Base-by-base conservation (phyloP, 37 sponge, comb jelly and placozoan species). In the Geodia barretti region DNA sequence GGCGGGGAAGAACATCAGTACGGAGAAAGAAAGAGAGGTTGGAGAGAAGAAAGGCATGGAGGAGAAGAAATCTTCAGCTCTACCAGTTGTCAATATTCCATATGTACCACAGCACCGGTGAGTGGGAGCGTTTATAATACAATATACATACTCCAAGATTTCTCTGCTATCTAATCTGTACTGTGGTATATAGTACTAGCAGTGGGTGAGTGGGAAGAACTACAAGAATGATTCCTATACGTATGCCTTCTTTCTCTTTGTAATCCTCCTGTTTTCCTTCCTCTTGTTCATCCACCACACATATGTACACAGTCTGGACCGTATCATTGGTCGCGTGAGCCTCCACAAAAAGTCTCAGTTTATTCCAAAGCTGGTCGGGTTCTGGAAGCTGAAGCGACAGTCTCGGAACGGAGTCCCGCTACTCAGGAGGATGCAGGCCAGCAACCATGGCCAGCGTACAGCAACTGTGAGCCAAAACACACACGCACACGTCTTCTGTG, bases 331-430 rank as follows among this genome's bases (percentile, higher is more conserved):
- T 37, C 70, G 83, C 31, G 94, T 96, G 33, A 87, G 81, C 70
- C 70, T 96, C 1, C 78, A 76, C 38, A 84, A 92, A 71, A 96
- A 96, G 87, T 80, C 86, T 0, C 91, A 92, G 83, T 96, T 96
- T 79, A 86, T 96, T n/a, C 84, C 92, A 17, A 88, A 85, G 80
- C 82, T 98, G 73, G 92, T 92, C 34, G 85, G 82, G 68, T 98
- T 92, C 86, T 98, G 99, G 99, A 94, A 90, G 75, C 87, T 98
- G 75, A 98, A 98, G 88, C 70, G 99, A 41, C 99, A 98, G 87
- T 92, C 95, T 60, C 76, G 99, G 11, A 98, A 96, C 76, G 99
- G 99, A 38, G 99, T 98, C 33, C 99, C 99, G 19, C 82, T 98
- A 37, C 83, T 98, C 25, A 60, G 99, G 21, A 85, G 99, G 38